phyloP scores from a whole-genome alignment of 2,113 vertebrate genomes.

The Tylochromis polylepis region DNA sequence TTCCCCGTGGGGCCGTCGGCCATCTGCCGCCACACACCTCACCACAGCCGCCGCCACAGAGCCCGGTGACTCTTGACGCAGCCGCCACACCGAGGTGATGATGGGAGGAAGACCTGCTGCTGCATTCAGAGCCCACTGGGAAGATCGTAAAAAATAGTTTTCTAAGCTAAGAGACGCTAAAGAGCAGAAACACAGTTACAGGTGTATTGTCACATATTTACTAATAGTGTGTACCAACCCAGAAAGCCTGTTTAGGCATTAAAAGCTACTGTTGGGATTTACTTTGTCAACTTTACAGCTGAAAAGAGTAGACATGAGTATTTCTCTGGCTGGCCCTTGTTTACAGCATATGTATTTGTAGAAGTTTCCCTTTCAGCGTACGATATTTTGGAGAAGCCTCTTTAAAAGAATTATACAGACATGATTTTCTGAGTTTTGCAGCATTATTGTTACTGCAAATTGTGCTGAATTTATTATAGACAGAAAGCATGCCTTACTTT shows the following conservation, averaged over 20 bases:
- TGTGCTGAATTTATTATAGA: background rate
- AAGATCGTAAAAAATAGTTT: background rate
- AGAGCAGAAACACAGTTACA: background rate
- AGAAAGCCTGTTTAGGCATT: background rate
- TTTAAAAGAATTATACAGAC: background rate
- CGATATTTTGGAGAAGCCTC: background rate
- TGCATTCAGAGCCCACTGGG: slow-evolving; percentile 13
- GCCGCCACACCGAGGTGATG: slow-evolving; percentile 32
- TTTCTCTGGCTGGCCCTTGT: background rate
- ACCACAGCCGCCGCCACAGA: background rate
- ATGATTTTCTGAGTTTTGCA: background rate
- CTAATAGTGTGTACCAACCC: background rate
- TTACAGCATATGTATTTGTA: background rate
- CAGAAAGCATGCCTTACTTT: background rate
- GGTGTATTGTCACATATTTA: background rate
- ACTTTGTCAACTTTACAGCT: background rate
- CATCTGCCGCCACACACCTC: slow-evolving; percentile 52
- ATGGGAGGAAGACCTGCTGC: slow-evolving; percentile 26
- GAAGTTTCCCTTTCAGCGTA: background rate
- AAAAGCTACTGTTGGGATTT: background rate
- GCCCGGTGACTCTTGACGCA: background rate
- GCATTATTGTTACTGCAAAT: background rate
- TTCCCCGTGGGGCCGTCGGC: slow-evolving; percentile 4
- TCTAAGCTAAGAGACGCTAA: background rate
- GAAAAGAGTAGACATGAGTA: background rate